These are phyloP conservation scores for Alethe castanea DNA, from an alignment of 2,113 vertebrate species.

Conservation along the genomic window DNA sequence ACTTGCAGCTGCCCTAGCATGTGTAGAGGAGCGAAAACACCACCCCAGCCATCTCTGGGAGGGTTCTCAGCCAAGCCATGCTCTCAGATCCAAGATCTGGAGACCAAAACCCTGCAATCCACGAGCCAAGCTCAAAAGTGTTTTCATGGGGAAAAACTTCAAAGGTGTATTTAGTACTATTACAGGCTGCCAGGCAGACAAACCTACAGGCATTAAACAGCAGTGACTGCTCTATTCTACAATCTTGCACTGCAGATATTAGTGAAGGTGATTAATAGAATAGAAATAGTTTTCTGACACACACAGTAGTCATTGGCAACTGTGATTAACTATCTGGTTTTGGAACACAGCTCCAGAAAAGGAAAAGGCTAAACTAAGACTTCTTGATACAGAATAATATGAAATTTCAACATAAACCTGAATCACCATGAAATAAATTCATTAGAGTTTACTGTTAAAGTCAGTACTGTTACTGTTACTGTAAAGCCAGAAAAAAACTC, in stretches of 20 bases:
- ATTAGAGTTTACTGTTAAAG: background rate
- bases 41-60: background rate
- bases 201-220: background rate
- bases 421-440: background rate
- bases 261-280: background rate
- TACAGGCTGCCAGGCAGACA: background rate
- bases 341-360: background rate
- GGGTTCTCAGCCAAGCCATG: background rate
- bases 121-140: background rate
- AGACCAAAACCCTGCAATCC: background rate
- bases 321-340: background rate
- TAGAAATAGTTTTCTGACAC: background rate
- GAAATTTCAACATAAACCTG: background rate
- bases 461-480: background rate
- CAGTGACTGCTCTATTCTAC: background rate
- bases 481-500: background rate
- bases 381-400: background rate
- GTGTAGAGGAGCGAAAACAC: background rate
- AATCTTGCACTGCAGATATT: background rate
- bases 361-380: background rate
- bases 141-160: background rate
- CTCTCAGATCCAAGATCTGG: background rate
- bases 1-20: background rate
- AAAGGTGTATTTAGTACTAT: background rate
- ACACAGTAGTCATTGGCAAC: background rate